Evolutionary conservation across 2,888 invertebrate genomes (phyloP).

Genomic region (Drosophila incognita): DNA sequence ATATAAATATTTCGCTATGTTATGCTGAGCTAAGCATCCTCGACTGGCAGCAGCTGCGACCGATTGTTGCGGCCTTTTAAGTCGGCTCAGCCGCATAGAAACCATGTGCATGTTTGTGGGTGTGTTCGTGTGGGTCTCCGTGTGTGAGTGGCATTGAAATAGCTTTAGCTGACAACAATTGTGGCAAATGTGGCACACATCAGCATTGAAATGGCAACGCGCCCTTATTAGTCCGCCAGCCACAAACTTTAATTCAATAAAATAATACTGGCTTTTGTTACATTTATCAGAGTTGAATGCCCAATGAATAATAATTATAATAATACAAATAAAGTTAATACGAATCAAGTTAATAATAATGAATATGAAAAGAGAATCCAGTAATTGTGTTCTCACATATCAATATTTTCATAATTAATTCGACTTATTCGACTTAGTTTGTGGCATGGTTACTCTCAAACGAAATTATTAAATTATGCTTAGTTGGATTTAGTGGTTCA

Average conservation of each 20-base stretch:
- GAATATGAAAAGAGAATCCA: neutral
- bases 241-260: slow-evolving; percentile 35
- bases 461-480: neutral
- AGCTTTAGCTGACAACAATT: slow-evolving; percentile 67
- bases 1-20: slow-evolving; percentile 41
- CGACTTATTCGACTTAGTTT: neutral
- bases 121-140: slow-evolving; percentile 13
- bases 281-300: neutral
- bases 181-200: slow-evolving; percentile 64
- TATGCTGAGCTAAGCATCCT: slow-evolving; percentile 75
- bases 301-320: neutral
- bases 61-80: slow-evolving; percentile 77
- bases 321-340: neutral
- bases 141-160: slow-evolving; percentile 46
- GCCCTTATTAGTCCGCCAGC: slow-evolving; percentile 31
- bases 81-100: slow-evolving; percentile 64
- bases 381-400: neutral
- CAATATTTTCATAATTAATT: slow-evolving; percentile 1
- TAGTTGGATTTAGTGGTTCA: neutral
- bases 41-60: slow-evolving; percentile 70
- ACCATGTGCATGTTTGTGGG: slow-evolving; percentile 18
- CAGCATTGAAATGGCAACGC: slow-evolving; percentile 34
- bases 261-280: slow-evolving; percentile 12
- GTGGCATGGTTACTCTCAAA: neutral
- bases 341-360: neutral